Evolutionary conservation across 2,113 vertebrate species (phyloP), one percentile per base, ranked within the genome.

Genomic region (Lucifuga dentata): DNA sequence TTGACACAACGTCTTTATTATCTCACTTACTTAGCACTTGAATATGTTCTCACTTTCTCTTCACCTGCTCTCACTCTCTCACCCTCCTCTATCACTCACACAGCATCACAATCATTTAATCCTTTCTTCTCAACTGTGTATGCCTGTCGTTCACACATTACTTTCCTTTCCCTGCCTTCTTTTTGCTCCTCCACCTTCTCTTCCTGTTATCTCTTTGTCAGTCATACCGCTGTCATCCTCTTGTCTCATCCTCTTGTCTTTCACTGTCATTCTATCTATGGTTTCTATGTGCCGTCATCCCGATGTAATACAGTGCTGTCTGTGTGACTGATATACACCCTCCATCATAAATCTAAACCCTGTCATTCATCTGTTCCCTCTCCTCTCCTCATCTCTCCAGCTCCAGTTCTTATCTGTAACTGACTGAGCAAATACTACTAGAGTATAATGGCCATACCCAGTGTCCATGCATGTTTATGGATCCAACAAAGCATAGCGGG

Each of bases 191-290:
- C 24, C 48, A 5, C 3, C 10, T 9, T 16, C n/a, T 48, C 11
- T 10, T 23, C 20, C 62, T 13, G 10, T 32, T 50, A 29, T 56
- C 38, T 36, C 35, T 53, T 29, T 48, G 56, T 41, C 74, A 66
- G 52, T 71, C 57, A 39, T 32, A 2, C 17, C 16, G n/a, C 41
- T 58, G 65, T 74, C 61, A 57, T 36, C 69, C 56, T 38, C 44
- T 62, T 43, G 3, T 11, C 45, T 68, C 32, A 2, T 51, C 44
- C 12, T 55, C 74, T 62, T 43, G 36, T 55, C 50, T 66, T 49
- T 68, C 45, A 44, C 32, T 13, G 2, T 51, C 2, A 1, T 19
- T 51, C 40, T n/a, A 23, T 16, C 49, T 36, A 41, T 64, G 5
- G 7, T 74, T 53, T 74, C 26, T 26, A 5, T 13, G n/a, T 33